phyloP scores from a whole-genome alignment of 2,888 invertebrate genomes.

The Diarsia brunnea region DNA sequence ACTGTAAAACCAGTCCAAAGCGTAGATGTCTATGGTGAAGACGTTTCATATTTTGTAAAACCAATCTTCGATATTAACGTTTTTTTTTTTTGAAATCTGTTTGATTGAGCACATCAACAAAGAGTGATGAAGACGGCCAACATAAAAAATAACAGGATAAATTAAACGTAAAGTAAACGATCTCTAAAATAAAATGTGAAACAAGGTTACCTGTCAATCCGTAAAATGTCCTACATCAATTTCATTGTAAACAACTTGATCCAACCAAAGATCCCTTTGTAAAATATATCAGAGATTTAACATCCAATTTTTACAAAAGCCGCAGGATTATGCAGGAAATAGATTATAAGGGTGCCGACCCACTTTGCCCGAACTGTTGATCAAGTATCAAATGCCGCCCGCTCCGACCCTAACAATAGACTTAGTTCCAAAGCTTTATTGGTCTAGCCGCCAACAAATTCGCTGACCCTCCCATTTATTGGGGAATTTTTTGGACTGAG shows the following conservation, averaged over 20 bases:
- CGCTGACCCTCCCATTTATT: conserved; percentile 66
- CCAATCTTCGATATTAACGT: no score
- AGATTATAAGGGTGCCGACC: conserved; percentile 66
- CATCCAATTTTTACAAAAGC: conserved; percentile 58
- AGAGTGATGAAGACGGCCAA: not conserved
- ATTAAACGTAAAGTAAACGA: not conserved
- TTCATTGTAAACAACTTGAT: conserved; percentile 44
- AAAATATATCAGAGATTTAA: conserved; percentile 50
- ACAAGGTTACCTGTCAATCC: conserved; percentile 1
- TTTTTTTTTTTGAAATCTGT: no score
- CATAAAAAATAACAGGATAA: not conserved
- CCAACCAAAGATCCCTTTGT: conserved; percentile 32
- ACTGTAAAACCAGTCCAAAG: no score
- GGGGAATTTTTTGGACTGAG: conserved; percentile 52
- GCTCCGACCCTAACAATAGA: conserved; percentile 64
- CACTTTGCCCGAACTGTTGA: conserved; percentile 64
- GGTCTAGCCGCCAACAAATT: conserved; percentile 65
- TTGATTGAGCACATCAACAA: not conserved
- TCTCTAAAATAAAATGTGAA: not conserved
- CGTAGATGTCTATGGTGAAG: no score
- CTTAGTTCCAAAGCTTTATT: conserved; percentile 64
- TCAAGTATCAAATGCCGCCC: conserved; percentile 64
- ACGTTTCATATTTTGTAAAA: no score
- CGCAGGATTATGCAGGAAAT: conserved; percentile 60
- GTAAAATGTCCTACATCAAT: conserved; percentile 5